phyloP scores from a whole-genome alignment of 2,797 vertebrate species.

The Cirrhinus molitorella region DNA sequence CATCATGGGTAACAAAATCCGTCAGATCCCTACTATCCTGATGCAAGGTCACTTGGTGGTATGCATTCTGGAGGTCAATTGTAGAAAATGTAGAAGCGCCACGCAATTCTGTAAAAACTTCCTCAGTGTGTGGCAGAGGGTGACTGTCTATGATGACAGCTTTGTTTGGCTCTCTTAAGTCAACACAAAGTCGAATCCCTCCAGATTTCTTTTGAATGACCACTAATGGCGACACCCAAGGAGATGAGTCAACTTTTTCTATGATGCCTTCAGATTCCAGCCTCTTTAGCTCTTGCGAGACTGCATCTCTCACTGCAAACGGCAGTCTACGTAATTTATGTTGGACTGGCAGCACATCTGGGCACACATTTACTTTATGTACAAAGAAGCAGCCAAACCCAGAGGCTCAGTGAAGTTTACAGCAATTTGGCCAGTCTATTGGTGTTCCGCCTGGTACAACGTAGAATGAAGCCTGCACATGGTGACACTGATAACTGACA shows the following conservation, averaged over 20 bases:
- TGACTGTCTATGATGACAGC: neutral
- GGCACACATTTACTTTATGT: neutral
- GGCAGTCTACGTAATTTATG: slow-evolving; percentile 11
- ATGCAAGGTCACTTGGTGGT: slow-evolving; percentile 41
- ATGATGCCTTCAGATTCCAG: too few relatives aligned
- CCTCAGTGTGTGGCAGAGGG: slow-evolving; percentile 41
- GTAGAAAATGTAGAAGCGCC: slow-evolving; percentile 37
- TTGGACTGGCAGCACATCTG: slow-evolving; percentile 8
- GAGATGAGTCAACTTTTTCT: too few relatives aligned
- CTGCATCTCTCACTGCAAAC: too few relatives aligned
- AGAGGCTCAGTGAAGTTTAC: neutral
- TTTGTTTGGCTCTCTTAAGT: too few relatives aligned
- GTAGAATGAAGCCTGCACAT: neutral
- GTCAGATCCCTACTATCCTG: slow-evolving; percentile 25
- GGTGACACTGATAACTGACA: neutral
- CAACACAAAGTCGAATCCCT: too few relatives aligned
- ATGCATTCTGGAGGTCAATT: slow-evolving; percentile 45
- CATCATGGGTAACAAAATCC: slow-evolving; percentile 40
- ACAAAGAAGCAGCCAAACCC: neutral
- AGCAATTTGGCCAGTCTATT: neutral
- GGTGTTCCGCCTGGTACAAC: neutral
- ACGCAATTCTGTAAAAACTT: slow-evolving; percentile 19
- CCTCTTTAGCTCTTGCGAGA: too few relatives aligned
- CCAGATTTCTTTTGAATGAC: too few relatives aligned
- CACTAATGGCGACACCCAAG: too few relatives aligned